These are phyloP conservation scores for Solenopsis invicta DNA, from an alignment of 1,140 invertebrate genomes.

Conservation along the genomic window DNA sequence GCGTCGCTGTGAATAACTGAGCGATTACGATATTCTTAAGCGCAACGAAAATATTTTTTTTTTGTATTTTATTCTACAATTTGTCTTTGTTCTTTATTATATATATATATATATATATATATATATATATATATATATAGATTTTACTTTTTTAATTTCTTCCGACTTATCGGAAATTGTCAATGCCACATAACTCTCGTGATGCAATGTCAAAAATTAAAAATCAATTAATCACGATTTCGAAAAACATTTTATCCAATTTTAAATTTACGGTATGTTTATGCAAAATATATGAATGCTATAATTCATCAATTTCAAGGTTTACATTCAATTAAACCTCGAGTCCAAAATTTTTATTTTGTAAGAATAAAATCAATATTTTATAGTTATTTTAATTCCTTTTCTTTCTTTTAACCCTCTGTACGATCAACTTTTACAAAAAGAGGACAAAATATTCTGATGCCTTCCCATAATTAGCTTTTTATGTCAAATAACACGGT, in stretches of 20 bases:
- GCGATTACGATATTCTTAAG: slow-evolving; percentile 14
- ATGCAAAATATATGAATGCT: not conserved
- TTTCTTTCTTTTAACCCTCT: not conserved
- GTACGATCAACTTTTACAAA: not conserved
- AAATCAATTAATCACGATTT: not conserved
- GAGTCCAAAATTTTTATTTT: not conserved
- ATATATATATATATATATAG: too few species aligned
- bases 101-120: not conserved
- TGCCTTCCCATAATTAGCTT: slow-evolving; percentile 46
- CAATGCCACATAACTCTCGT: not conserved
- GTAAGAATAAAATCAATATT: not conserved
- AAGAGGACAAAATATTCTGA: slow-evolving; percentile 9
- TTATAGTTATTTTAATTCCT: not conserved
- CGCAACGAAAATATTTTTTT: not conserved
- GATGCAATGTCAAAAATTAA: not conserved
- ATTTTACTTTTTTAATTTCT: slow-evolving; percentile 41
- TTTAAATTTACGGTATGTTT: not conserved
- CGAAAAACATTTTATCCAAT: not conserved
- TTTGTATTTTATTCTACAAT: not conserved
- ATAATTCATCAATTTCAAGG: not conserved
- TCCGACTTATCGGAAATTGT: slow-evolving; percentile 6
- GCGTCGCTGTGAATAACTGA: slow-evolving; percentile 17
- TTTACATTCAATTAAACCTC: not conserved
- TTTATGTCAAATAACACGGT: slow-evolving; percentile 26
- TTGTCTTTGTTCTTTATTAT: not conserved